These are phyloP conservation scores for Drosophila arawakana DNA, from an alignment of 1,140 invertebrate species.

Conservation along the genomic window DNA sequence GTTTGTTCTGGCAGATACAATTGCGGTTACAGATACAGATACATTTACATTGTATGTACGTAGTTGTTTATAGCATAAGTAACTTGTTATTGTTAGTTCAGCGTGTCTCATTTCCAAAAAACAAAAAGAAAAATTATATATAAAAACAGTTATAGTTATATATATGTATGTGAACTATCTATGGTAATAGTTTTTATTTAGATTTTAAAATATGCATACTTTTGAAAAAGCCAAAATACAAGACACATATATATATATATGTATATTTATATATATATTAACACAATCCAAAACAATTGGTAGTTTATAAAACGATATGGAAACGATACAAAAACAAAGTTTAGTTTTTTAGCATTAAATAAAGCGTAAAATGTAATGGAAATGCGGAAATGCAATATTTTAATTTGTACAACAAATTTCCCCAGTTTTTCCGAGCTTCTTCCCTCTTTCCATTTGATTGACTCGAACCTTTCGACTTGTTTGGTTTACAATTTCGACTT, in stretches of 20 bases:
- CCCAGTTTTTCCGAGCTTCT: background rate
- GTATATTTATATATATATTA: conserved; percentile 50
- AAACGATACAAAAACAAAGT: conserved; percentile 45
- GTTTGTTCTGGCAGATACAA: conserved; percentile 56
- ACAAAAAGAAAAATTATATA: background rate
- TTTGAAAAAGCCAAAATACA: conserved; percentile 61
- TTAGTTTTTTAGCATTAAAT: conserved; percentile 66
- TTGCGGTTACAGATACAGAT: conserved; percentile 22
- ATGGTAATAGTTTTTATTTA: conserved; percentile 72
- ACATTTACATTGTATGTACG: conserved; percentile 25
- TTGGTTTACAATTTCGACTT: conserved; percentile 79
- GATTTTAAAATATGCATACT: conserved; percentile 68
- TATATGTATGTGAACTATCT: conserved; percentile 16
- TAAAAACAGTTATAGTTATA: conserved; percentile 4
- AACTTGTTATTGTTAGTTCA: conserved; percentile 76
- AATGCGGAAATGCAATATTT: conserved; percentile 26
- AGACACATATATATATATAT: conserved; percentile 27
- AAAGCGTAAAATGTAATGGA: conserved; percentile 58
- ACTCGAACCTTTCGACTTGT: background rate
- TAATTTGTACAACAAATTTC: conserved; percentile 55
- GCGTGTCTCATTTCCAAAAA: conserved; percentile 19
- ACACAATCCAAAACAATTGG: conserved; percentile 71
- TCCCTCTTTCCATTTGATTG: background rate
- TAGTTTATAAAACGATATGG: conserved; percentile 70
- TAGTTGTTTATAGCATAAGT: conserved; percentile 54